Evolutionary conservation across 2,113 vertebrate genomes (phyloP).

Genomic region (Lasiurus borealis): DNA sequence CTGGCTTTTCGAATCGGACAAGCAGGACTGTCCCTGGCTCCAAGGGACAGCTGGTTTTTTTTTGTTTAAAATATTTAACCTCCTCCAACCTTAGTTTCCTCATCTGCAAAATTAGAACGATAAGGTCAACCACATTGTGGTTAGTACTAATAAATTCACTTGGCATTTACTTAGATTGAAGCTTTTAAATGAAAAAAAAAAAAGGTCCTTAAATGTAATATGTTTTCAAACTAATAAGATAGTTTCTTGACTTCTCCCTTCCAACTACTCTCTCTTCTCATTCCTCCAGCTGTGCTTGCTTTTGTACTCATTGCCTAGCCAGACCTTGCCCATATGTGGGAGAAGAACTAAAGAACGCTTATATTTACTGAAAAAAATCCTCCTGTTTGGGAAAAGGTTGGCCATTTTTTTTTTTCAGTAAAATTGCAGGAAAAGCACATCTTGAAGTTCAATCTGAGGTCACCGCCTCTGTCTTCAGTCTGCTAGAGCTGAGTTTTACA

Average conservation of each 20-base stretch:
- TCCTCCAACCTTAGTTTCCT: background rate
- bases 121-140: background rate
- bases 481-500: background rate
- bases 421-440: background rate
- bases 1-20: background rate
- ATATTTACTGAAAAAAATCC: conserved; percentile 6
- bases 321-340: background rate
- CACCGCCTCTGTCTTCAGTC: background rate
- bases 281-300: background rate
- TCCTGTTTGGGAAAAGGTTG: background rate
- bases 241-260: background rate
- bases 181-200: background rate
- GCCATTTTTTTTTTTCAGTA: background rate
- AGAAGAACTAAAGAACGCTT: background rate
- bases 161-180: background rate
- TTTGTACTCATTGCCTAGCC: background rate
- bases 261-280: background rate
- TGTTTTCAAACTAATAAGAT: background rate
- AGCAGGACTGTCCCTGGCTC: background rate
- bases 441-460: background rate
- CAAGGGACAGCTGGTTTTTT: background rate
- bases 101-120: background rate
- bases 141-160: background rate
- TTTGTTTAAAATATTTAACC: background rate
- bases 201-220: background rate